phyloP scores from a whole-genome alignment of 2,113 vertebrate species.

The Lophura nycthemera region DNA sequence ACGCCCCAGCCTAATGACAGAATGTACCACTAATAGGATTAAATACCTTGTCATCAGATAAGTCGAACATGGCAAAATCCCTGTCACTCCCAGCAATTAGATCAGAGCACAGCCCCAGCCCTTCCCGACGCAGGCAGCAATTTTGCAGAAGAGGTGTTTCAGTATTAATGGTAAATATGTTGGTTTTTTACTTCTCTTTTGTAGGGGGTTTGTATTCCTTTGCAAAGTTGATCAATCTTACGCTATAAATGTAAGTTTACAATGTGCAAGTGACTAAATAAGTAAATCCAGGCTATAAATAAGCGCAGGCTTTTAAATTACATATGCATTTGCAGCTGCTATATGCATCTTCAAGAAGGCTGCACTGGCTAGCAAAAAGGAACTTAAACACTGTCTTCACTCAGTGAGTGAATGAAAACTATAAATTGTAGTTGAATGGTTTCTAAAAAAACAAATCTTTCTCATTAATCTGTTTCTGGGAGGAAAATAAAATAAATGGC shows the following conservation, averaged over 20 bases:
- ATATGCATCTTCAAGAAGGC: background rate
- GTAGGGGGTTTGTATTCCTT: background rate
- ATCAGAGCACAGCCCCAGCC: conserved; percentile 59
- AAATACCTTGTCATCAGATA: conserved; percentile 80
- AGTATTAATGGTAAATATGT: conserved; percentile 74
- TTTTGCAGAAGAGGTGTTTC: conserved; percentile 55
- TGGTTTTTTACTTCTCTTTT: background rate
- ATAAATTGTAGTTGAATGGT: background rate
- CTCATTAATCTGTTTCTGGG: background rate
- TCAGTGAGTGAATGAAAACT: background rate
- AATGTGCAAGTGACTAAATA: background rate
- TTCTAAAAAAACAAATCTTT: conserved; percentile 25
- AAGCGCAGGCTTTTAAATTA: background rate
- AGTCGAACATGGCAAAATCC: conserved; percentile 74
- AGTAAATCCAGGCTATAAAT: conserved; percentile 11
- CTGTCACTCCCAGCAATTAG: conserved; percentile 60
- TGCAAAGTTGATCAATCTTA: background rate
- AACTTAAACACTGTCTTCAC: background rate
- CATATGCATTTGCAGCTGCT: background rate
- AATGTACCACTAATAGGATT: conserved; percentile 79
- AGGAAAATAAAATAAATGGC: background rate
- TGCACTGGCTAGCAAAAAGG: background rate
- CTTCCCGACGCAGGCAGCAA: conserved; percentile 42
- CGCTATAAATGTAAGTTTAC: background rate
- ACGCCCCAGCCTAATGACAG: conserved; percentile 56